Conservation (phyloP, 2,113 vertebrate genomes). For the Muscicapa adusta region DNA sequence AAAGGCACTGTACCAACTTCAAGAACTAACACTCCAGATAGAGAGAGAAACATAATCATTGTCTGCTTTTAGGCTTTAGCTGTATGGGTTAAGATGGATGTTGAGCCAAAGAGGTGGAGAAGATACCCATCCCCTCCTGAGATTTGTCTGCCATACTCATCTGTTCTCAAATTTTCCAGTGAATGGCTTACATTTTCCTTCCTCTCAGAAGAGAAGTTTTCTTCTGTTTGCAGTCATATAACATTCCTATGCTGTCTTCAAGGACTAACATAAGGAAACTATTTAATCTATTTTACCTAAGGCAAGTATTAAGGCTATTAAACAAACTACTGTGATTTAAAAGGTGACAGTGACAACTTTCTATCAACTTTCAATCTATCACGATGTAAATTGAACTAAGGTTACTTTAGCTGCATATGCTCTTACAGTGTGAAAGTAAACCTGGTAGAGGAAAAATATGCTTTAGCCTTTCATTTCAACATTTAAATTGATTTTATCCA, state of each 20-base stretch:
- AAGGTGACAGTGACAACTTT: not conserved
- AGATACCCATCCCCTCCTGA: not conserved
- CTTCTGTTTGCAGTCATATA: not conserved
- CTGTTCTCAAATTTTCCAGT: not conserved
- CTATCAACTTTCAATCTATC: not conserved
- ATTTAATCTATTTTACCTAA: not conserved
- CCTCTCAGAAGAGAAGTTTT: not conserved
- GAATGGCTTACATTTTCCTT: not conserved
- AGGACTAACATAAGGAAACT: not conserved
- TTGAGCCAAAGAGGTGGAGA: not conserved
- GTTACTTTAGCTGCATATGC: not conserved
- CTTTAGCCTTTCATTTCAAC: not conserved
- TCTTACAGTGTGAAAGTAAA: not conserved
- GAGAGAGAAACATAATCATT: not conserved
- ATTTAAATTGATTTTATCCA: not conserved
- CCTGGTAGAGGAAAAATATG: not conserved
- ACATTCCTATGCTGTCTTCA: not conserved
- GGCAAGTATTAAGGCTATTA: not conserved
- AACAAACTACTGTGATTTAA: not conserved
- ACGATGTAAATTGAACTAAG: not conserved
- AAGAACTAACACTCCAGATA: not conserved
- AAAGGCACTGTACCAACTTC: not conserved
- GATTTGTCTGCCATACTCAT: not conserved
- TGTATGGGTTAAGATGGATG: not conserved
- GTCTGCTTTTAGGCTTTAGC: not conserved